Conservation (phyloP, 2,113 vertebrate species). For the Nettapus auritus region DNA sequence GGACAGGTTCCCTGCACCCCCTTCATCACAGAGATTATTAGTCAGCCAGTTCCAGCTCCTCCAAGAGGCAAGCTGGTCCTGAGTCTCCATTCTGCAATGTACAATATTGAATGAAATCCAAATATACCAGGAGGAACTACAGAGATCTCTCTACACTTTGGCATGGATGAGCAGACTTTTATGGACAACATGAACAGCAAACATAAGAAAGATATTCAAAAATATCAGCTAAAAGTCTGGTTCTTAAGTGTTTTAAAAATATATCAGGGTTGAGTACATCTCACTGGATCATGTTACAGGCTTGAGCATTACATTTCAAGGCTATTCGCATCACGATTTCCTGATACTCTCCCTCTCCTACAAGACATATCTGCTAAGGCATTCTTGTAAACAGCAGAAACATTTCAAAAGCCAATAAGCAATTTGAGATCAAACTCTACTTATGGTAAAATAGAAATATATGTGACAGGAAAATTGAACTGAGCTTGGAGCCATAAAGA, state of each 20-base stretch:
- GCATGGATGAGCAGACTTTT: not conserved
- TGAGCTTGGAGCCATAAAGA: not conserved
- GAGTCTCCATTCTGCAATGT: not conserved
- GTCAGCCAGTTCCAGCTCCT: not conserved
- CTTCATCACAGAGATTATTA: not conserved
- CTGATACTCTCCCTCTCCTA: not conserved
- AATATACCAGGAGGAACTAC: not conserved
- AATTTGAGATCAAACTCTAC: not conserved
- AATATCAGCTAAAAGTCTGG: not conserved
- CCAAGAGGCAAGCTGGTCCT: not conserved
- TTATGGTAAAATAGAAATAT: not conserved
- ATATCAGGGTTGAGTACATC: not conserved
- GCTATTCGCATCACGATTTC: not conserved
- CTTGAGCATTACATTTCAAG: not conserved
- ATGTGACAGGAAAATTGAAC: not conserved
- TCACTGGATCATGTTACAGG: not conserved
- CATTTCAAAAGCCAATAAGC: not conserved
- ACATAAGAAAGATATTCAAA: not conserved
- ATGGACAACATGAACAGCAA: not conserved
- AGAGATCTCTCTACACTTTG: not conserved
- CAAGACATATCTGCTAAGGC: not conserved
- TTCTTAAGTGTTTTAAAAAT: not conserved
- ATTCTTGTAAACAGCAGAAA: not conserved
- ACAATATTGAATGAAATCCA: not conserved
- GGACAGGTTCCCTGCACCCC: not conserved